Percentiles rank a stretch among this genome's conserved stretches.
These are phyloP conservation scores for Saccostrea cuccullata DNA, from an alignment of 1,140 invertebrate genomes.

Conservation along the genomic window DNA sequence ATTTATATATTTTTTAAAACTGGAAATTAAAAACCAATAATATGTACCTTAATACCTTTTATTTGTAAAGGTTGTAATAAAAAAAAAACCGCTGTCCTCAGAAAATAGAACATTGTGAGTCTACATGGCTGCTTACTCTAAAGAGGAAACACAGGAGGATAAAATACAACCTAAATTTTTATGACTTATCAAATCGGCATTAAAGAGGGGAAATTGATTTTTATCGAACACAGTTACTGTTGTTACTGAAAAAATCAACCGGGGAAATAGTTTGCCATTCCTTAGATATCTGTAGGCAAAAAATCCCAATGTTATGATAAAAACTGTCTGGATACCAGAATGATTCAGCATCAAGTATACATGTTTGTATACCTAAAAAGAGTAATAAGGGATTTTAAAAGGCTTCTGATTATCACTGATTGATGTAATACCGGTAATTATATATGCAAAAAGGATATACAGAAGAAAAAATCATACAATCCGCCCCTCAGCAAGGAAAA, in stretches of 20 bases:
- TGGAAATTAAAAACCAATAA: background rate
- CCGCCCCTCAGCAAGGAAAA: too few species aligned
- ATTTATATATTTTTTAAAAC: too few species aligned
- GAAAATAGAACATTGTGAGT: background rate
- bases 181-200: slow-evolving; percentile 1
- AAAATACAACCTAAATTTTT: background rate
- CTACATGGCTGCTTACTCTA: background rate
- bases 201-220: background rate
- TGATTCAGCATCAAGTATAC: background rate
- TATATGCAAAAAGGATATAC: too few species aligned
- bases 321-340: background rate
- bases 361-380: too few species aligned
- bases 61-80: too few species aligned
- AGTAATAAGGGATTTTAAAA: too few species aligned
- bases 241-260: background rate
- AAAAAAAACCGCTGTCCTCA: background rate
- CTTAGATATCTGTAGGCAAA: background rate
- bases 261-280: background rate
- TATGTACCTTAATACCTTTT: background rate
- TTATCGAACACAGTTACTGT: background rate
- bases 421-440: too few species aligned
- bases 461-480: too few species aligned
- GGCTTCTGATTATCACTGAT: too few species aligned
- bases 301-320: background rate
- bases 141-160: background rate